phyloP scores from a whole-genome alignment of 2,113 vertebrate genomes.

The Cavia porcellus region DNA sequence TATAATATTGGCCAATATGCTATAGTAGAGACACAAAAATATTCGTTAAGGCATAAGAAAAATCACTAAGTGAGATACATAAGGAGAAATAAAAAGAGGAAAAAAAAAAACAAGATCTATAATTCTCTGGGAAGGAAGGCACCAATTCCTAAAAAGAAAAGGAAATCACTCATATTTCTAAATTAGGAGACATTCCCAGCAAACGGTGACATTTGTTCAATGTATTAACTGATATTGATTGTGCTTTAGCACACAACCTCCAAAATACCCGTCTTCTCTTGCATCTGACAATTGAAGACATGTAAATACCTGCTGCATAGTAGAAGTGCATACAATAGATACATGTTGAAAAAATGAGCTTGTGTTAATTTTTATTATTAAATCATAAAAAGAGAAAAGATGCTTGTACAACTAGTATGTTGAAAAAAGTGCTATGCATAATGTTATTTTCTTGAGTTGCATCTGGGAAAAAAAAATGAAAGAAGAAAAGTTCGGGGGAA shows the following conservation, averaged over 20 bases:
- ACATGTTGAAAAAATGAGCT: background rate
- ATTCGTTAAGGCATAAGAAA: background rate
- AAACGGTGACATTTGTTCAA: background rate
- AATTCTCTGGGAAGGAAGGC: background rate
- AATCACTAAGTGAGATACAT: fast-evolving
- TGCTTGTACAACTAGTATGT: background rate
- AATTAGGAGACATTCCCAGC: background rate
- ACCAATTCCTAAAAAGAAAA: background rate
- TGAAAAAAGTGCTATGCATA: background rate
- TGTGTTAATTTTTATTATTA: background rate
- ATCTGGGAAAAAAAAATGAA: too few relatives aligned
- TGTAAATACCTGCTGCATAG: background rate
- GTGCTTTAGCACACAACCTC: background rate
- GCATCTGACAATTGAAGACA: background rate
- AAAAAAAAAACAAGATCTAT: background rate
- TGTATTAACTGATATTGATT: background rate
- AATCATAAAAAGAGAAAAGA: background rate
- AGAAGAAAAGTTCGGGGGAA: background rate
- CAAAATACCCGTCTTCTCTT: background rate
- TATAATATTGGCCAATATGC: background rate
- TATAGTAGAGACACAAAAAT: background rate
- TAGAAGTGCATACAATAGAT: background rate
- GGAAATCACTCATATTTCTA: background rate
- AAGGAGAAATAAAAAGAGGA: background rate
- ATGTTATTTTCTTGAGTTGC: background rate